Evolutionary conservation across 1,140 invertebrate species (phyloP), one percentile per base, ranked within the genome.

Genomic region (Procambarus virginalis): DNA sequence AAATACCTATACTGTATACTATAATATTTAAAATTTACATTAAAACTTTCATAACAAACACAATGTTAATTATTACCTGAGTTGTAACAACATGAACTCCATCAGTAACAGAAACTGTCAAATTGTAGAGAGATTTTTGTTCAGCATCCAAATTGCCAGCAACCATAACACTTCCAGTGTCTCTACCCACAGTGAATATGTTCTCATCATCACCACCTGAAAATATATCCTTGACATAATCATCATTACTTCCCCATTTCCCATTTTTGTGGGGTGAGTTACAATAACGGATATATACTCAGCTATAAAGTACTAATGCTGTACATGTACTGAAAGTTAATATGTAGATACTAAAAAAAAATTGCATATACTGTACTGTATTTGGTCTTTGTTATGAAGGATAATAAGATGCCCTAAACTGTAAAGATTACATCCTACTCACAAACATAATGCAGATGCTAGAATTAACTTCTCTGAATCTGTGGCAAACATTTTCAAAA

Each of bases 51-150:
- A 34, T 34, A 34, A 34, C 51, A 55, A 9, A 64, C 20, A 64
- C 17, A 14, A 64, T 73, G n/a, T 6, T 73, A 34, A 34, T 73
- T 6, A 73, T 95, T 22, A 96, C 96, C 93, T 95, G 95, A 6
- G 96, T 96, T 91, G 95, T 95, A 12, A 96, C 95, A 12, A 95
- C 95, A 93, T 97, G 95, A 14, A 96, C 94, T 4, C 97, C 97
- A 94, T 99, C 98, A 17, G 96, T 98, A 6, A 98, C 97, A 92
- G 96, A 96, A 14, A 99, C 96, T 68, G 97, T 98, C 2, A 99
- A 95, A 93, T 96, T 96, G 94, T 98, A 99, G 75, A 95, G 94
- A 55, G 95, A 95, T 93, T 96, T 95, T 0, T 94, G 95, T 94
- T 98, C 97, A 95, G 97, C 97, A 93, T 98, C 96, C 55, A 99